Base-by-base conservation (phyloP, 1,140 invertebrate species). In the Macrocentrus cingulum region DNA sequence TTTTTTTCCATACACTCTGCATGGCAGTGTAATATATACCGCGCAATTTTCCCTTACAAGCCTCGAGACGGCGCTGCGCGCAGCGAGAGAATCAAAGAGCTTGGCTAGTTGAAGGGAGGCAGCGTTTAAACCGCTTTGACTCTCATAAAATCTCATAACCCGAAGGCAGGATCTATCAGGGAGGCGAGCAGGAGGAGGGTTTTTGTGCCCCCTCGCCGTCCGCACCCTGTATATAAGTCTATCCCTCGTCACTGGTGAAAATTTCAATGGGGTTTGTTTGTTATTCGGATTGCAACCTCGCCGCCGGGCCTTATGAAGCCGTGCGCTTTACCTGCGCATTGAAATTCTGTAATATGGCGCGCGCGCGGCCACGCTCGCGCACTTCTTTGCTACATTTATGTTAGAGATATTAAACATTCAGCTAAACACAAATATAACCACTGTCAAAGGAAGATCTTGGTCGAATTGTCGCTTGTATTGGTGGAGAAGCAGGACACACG, bases 111-210 rank as follows among this genome's bases (percentile, higher is more conserved):
- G 41, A 51, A 44, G 56, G 45, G 37, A 34, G 20, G 41, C 19
- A 55, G 44, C 41, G 32, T 66, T 65, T 76, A 75, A 76, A 77
- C 73, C 73, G 74, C 75, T 77, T 77, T 77, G 66, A 70, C 66
- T 73, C 76, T 77, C 72, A 75, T 78, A 77, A 77, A 77, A 79
- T 77, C 72, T 77, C 74, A 77, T 77, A 76, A 77, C 76, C 76
- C 65, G 51, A 67, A 74, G 71, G 66, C 64, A 66, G 42, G 53
- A 65, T 63, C 54, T 34, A 61, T 23, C 20, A 50, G 42, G 39
- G 50, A 46, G 46, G 49, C 9, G 29, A 48, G 51, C 58, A 56
- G 53, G 15, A 60, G 55, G 53, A 56, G 52, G 57, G 42, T 46
- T 62, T 23, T 32, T 37, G 49, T 36, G 25, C 42, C 5, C 48